Evolutionary conservation across 2,113 vertebrate species (phyloP).

Genomic region (Nyctibius bracteatus): DNA sequence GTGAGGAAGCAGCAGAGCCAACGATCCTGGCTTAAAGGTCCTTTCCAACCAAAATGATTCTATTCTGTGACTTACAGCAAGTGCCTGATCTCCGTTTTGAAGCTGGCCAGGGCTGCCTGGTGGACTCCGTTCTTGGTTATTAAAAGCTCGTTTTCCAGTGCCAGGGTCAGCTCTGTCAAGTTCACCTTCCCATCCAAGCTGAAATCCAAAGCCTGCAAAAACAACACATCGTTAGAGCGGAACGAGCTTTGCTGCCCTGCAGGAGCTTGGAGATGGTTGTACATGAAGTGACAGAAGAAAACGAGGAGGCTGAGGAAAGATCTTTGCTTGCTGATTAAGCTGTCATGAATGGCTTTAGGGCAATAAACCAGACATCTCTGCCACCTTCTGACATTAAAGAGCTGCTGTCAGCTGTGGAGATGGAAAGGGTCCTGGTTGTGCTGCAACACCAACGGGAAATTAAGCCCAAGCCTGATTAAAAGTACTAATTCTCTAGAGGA

Average conservation of each 20-base stretch:
- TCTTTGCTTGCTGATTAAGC: neutral
- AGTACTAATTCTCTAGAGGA: neutral
- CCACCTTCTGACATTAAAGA: neutral
- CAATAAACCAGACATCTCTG: neutral
- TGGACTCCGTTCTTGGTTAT: conserved; percentile 88
- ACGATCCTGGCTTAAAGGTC: rapidly evolving
- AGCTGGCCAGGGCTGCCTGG: conserved; percentile 89
- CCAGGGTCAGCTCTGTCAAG: conserved; percentile 84
- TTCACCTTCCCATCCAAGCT: conserved; percentile 86
- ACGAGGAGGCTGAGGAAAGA: neutral
- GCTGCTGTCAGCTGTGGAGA: neutral
- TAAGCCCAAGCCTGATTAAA: neutral
- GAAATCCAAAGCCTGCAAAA: conserved; percentile 88
- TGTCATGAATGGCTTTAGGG: neutral
- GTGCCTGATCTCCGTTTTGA: conserved; percentile 90
- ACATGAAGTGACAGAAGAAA: neutral
- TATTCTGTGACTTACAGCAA: conserved; percentile 93
- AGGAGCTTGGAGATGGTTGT: neutral
- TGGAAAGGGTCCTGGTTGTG: neutral
- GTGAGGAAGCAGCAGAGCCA: neutral
- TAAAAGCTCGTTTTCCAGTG: conserved; percentile 91
- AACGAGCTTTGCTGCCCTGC: neutral
- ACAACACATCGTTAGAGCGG: neutral
- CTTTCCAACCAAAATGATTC: too few species aligned
- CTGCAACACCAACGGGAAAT: neutral